Percentiles rank a stretch among this genome's conserved stretches.
Conservation (phyloP, 1,140 invertebrate species). For the Drosophila mojavensis region DNA sequence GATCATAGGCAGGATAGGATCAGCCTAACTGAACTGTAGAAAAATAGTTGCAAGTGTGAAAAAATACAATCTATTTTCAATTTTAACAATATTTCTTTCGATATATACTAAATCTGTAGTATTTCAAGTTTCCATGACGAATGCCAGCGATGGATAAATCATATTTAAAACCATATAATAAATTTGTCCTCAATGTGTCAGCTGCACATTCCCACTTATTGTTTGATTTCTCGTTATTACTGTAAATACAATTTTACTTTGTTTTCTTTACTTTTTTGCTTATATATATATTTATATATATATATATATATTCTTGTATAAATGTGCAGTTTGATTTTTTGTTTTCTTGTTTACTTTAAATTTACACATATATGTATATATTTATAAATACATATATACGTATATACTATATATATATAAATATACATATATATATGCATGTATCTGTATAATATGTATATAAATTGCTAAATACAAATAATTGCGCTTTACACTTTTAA, state of each 20-base stretch:
- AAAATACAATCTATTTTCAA: neutral
- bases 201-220: constrained; percentile 43
- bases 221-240: constrained; percentile 34
- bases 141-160: constrained; percentile 19
- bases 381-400: constrained; percentile 52
- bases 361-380: constrained; percentile 49
- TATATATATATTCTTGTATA: constrained; percentile 72
- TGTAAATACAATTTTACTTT: constrained; percentile 70
- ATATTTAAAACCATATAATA: constrained; percentile 15
- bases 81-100: constrained; percentile 7
- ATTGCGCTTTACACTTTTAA: constrained; percentile 77
- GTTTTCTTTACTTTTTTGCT: constrained; percentile 28
- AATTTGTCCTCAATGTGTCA: constrained; percentile 27
- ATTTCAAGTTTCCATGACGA: neutral
- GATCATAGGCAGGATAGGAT: constrained; percentile 6
- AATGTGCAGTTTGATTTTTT: constrained; percentile 64
- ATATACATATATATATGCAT: constrained; percentile 25
- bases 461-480: constrained; percentile 78
- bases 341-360: constrained; percentile 12
- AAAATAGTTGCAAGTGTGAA: constrained; percentile 15
- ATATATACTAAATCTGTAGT: constrained; percentile 15
- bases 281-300: constrained; percentile 74
- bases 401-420: no score
- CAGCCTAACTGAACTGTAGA: constrained; percentile 17
- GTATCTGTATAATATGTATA: constrained; percentile 47